These are phyloP conservation scores for Drosophila nr. perissopoda DNA, from an alignment of 2,888 invertebrate species.

Conservation along the genomic window DNA sequence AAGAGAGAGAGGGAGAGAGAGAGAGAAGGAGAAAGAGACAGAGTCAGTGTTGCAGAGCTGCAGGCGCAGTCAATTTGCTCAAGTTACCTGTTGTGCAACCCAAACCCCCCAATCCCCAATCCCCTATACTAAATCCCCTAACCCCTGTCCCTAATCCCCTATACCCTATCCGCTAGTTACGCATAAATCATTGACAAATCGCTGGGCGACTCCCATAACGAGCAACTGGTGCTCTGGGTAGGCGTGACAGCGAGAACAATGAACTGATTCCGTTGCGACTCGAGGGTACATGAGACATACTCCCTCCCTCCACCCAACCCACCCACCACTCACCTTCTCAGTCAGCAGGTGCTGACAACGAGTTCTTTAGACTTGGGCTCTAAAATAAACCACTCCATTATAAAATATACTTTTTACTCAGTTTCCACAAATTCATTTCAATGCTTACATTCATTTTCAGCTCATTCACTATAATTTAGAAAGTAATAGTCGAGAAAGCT, in stretches of 20 bases:
- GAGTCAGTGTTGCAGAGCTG: background rate
- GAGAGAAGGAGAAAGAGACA: background rate
- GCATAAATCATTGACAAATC: slow-evolving; percentile 56
- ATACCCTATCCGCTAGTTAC: background rate
- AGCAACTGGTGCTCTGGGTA: slow-evolving; percentile 46
- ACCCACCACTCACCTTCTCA: background rate
- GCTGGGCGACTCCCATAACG: slow-evolving; percentile 53
- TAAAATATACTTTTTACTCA: background rate
- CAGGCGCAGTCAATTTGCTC: slow-evolving; percentile 41
- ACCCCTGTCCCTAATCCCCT: background rate
- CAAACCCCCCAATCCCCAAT: background rate
- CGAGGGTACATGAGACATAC: background rate
- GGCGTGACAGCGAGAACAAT: slow-evolving; percentile 39
- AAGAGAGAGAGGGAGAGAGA: background rate
- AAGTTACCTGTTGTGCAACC: slow-evolving; percentile 34
- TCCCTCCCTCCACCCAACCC: no score
- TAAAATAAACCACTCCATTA: background rate
- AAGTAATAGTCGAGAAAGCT: background rate
- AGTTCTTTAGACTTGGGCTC: background rate
- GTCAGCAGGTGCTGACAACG: background rate
- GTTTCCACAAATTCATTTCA: background rate
- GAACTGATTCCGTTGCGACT: slow-evolving; percentile 22
- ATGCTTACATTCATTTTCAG: background rate
- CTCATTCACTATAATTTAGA: background rate
- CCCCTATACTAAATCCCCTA: background rate